Base-by-base conservation (phyloP, 2,797 vertebrate genomes). In the Hyperoplus lanceolatus region DNA sequence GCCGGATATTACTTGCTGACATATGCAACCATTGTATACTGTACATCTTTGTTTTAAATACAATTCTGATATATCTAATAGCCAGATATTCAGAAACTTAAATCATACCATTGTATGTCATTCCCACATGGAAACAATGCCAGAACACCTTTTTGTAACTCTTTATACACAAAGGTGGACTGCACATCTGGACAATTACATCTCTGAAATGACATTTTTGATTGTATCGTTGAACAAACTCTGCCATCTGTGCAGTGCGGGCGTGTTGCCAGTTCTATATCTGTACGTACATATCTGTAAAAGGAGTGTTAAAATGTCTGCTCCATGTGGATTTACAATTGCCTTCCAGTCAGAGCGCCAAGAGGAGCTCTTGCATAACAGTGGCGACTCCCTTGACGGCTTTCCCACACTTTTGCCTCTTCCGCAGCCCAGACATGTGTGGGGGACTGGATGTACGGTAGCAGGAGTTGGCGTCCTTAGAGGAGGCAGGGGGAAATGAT, bases 301-400 rank as follows among this genome's bases (percentile, higher is more conserved):
- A 29, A 29, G 29, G 78, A 70, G 65, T 29, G 48, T 43, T 50
- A 72, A 66, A 77, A 84, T 21, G 29, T 77, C 80, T 71, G 46
- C 61, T 75, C 59, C n/a, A 62, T 60, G 70, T 86, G 79, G 64
- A 63, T 84, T 85, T 57, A 66, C 66, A 65, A 55, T 79, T 62
- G 70, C 54, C 71, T 63, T 61, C 55, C 65, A 66, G 67, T 74
- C 45, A 73, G 46, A 67, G 63, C 14, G 3, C 55, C 45, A 11
- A 74, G 72, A 80, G 12, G 65, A 55, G 54, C 50, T 73, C 61
- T 88, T 89, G 84, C 70, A 70, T 92, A 90, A 90, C 66, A 62
- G 59, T n/a, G 15, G 70, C 8, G 1, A 54, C 56, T 82, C 81
- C 73, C 80, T 62, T 61, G 70, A 82, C 14, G 16, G 65, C 69